These are phyloP conservation scores for Burhinus bistriatus DNA, from an alignment of 2,113 vertebrate species.

Conservation along the genomic window DNA sequence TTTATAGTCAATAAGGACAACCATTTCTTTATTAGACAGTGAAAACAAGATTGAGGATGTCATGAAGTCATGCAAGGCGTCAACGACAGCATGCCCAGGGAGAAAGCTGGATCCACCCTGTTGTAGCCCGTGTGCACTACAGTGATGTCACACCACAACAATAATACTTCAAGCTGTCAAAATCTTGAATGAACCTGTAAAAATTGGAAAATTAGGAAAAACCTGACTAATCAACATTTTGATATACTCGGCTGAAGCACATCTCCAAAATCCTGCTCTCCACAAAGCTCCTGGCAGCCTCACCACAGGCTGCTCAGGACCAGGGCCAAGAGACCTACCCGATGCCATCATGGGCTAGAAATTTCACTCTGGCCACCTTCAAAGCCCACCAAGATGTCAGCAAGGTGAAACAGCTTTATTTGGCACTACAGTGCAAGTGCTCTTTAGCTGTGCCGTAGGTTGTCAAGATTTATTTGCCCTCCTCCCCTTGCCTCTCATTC, in stretches of 20 bases:
- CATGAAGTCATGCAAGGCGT: background rate
- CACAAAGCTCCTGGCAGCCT: background rate
- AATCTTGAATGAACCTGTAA: background rate
- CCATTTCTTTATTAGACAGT: background rate
- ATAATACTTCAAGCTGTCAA: background rate
- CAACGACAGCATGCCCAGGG: rapidly evolving
- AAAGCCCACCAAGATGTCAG: background rate
- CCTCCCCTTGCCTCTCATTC: background rate
- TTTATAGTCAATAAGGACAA: background rate
- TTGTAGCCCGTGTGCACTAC: background rate
- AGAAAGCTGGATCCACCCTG: background rate
- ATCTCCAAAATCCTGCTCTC: rapidly evolving
- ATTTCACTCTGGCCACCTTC: background rate
- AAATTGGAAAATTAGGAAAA: background rate
- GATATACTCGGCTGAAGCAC: background rate
- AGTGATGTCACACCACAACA: background rate
- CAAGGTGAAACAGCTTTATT: background rate
- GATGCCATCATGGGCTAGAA: background rate
- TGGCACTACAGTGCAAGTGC: background rate
- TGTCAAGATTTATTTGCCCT: background rate
- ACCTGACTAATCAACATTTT: background rate
- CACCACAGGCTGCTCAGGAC: background rate
- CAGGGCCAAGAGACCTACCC: background rate
- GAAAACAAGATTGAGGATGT: background rate
- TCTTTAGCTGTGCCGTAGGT: background rate